Base-by-base conservation (phyloP, 2,888 invertebrate genomes). In the Boloria selene region DNA sequence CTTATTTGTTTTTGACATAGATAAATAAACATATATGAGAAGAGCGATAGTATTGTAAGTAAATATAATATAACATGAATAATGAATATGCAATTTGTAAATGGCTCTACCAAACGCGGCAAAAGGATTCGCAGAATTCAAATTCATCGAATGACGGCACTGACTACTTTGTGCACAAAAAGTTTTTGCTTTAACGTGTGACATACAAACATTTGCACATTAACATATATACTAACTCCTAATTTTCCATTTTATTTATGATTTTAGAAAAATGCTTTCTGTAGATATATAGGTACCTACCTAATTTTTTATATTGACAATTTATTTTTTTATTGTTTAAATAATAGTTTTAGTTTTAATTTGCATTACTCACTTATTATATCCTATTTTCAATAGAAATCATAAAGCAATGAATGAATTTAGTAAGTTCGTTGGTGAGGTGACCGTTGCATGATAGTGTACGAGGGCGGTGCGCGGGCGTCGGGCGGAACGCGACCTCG, bases 401-500 rank as follows among this genome's bases (percentile, higher is more conserved):
- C 10, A 51, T 45, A 45, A 31, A 51, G 18, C 16, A 13, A 22
- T 44, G 56, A 64, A 55, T 60, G 63, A 69, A 64, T 66, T 44
- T 17, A 63, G 47, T 49, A 44, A 65, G 62, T 68, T 58, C 38
- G 38, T 64, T 61, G 61, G 68, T 61, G 70, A 65, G 67, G 65
- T 67, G 64, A 65, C 65, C 68, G 69, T 62, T 61, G 64, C 52
- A 53, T 60, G 71, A 70, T 70, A 68, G 68, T 68, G 65, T 50
- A 64, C 54, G 69, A 58, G 55, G 55, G 55, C 55, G 54, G 38
- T 42, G 54, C 54, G 54, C 55, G 26, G 63, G 65, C 70, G 71
- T 64, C 75, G 76, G 74, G 78, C 76, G 82, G 76, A 73, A 67
- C 74, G 76, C 85, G 89, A 90, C 89, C 90, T 88, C 90, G 87